Evolutionary conservation across 2,797 vertebrate genomes (phyloP).

Genomic region (Characodon lateralis): DNA sequence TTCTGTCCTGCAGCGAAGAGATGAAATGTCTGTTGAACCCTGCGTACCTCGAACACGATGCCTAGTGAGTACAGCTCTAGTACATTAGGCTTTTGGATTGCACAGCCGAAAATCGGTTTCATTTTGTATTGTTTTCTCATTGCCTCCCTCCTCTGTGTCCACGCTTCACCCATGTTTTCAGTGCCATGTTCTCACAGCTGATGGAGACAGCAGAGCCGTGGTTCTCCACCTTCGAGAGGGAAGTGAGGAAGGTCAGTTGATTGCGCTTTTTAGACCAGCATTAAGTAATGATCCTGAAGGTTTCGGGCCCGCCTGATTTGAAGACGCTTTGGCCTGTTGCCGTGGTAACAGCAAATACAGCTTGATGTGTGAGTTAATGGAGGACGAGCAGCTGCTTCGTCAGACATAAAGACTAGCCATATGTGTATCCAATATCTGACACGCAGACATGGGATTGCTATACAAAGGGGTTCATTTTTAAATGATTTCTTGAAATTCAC

Average conservation of each 20-base stretch:
- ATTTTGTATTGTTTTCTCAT: neutral
- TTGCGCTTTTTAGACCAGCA: constrained; percentile 6
- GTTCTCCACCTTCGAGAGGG: constrained; percentile 97
- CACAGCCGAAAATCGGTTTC: neutral
- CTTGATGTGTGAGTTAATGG: constrained; percentile 10
- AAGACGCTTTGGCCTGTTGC: constrained; percentile 1
- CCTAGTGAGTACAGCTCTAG: constrained; percentile 87
- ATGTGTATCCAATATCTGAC: neutral
- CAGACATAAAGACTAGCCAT: neutral
- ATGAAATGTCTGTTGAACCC: constrained; percentile 94
- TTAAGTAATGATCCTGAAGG: constrained; percentile 3
- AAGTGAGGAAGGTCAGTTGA: constrained; percentile 90
- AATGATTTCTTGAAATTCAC: no score
- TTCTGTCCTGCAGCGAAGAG: constrained; percentile 85
- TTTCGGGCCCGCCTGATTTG: constrained; percentile 11
- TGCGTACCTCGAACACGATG: constrained; percentile 92
- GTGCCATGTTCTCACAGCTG: constrained; percentile 93
- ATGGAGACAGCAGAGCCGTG: constrained; percentile 98
- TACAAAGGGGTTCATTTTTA: neutral
- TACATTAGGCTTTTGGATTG: neutral
- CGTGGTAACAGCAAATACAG: constrained; percentile 1
- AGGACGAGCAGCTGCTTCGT: neutral
- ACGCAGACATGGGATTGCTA: neutral
- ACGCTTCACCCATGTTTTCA: constrained; percentile 47
- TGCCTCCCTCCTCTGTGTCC: constrained; percentile 7